Conservation (phyloP, 2,797 vertebrate species). For the Lagocephalus sceleratus region DNA sequence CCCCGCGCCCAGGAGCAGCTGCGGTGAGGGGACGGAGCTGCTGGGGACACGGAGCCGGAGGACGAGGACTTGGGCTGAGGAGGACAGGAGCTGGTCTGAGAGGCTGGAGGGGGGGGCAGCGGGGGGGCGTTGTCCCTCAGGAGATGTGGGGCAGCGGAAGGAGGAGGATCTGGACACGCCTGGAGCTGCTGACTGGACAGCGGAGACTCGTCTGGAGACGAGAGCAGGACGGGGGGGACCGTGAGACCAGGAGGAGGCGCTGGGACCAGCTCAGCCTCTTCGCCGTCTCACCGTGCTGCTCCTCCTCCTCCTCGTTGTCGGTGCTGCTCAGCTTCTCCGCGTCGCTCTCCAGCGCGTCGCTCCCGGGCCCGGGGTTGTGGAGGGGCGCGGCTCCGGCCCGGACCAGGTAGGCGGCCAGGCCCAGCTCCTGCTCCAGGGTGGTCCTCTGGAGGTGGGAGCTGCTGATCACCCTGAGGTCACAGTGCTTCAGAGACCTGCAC, state of each 20-base stretch:
- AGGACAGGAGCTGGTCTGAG: constrained; percentile 44
- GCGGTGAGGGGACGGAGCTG: constrained; percentile 67
- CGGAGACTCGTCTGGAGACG: constrained; percentile 54
- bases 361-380: constrained; percentile 67
- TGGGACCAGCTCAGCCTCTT: too few relatives aligned
- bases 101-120: too few relatives aligned
- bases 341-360: constrained; percentile 88
- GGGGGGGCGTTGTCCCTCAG: too few relatives aligned
- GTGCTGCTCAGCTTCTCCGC: constrained; percentile 92
- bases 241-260: too few relatives aligned
- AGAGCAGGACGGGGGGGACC: too few relatives aligned
- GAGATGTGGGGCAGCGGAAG: constrained; percentile 41
- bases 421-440: constrained; percentile 92
- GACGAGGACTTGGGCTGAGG: constrained; percentile 79
- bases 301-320: constrained; percentile 91
- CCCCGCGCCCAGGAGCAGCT: constrained; percentile 86
- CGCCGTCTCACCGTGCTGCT: constrained; percentile 80
- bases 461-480: constrained; percentile 92
- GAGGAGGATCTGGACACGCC: constrained; percentile 37
- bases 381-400: constrained; percentile 79
- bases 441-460: constrained; percentile 90
- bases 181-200: constrained; percentile 50
- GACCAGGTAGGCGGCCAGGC: constrained; percentile 90
- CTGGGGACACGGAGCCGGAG: constrained; percentile 69
- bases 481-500: constrained; percentile 91